phyloP scores from a whole-genome alignment of 2,113 vertebrate species.

The Gorsachius goisagi region DNA sequence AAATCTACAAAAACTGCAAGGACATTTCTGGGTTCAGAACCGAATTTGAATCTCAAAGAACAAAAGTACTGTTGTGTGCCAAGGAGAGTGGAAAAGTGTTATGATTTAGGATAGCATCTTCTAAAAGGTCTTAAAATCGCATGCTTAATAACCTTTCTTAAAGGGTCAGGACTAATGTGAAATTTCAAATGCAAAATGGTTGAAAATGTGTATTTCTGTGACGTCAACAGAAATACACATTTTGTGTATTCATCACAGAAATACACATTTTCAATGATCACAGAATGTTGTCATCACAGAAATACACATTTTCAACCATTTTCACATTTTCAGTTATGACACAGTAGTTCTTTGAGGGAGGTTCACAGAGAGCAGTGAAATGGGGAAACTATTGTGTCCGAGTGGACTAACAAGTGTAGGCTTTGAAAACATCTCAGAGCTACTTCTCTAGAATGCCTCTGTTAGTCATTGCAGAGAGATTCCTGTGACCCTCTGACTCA shows the following conservation, averaged over 20 bases:
- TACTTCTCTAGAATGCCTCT: neutral
- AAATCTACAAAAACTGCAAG: neutral
- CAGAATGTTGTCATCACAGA: neutral
- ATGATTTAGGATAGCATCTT: neutral
- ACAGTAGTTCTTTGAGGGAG: neutral
- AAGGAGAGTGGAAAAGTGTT: neutral
- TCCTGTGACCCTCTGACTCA: neutral
- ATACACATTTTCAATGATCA: neutral
- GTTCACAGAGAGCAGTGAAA: neutral
- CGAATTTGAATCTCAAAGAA: neutral
- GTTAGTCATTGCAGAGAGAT: neutral
- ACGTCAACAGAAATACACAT: neutral
- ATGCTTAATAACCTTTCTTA: neutral
- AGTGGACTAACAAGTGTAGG: neutral
- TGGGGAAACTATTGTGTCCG: neutral
- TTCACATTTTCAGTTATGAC: neutral
- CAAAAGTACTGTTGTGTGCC: neutral
- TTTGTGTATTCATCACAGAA: neutral
- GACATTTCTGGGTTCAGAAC: neutral
- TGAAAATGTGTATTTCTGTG: neutral
- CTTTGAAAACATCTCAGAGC: neutral
- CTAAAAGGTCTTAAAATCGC: neutral
- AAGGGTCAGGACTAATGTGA: neutral
- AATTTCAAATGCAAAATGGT: neutral
- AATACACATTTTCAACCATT: neutral